Conservation (phyloP, 2,888 invertebrate species). For the Lymantria monacha region DNA sequence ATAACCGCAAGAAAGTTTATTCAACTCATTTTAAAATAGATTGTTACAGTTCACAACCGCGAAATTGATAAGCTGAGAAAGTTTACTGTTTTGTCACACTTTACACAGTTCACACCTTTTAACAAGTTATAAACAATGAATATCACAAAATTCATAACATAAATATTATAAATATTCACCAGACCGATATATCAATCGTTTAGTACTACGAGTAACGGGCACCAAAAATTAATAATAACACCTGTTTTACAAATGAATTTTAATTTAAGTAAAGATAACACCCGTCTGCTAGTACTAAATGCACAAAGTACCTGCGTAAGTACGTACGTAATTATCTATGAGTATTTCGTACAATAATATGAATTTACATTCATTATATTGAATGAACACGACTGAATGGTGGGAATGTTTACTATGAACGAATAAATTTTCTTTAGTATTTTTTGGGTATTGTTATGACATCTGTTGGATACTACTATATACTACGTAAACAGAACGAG, state of each 20-base stretch:
- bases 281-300: no score
- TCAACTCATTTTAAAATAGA: conserved; percentile 69
- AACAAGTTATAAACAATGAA: background rate
- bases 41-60: conserved; percentile 53
- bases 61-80: conserved; percentile 69
- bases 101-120: conserved; percentile 12
- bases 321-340: no score
- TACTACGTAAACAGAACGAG: no score
- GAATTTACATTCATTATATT: no score
- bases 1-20: conserved; percentile 44
- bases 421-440: no score
- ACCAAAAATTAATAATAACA: conserved; percentile 26
- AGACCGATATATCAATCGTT: conserved; percentile 2
- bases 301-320: no score
- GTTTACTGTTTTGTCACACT: conserved; percentile 64
- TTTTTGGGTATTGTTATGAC: no score
- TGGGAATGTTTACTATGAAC: no score
- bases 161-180: background rate
- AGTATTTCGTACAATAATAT: no score
- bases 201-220: conserved; percentile 6
- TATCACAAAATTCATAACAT: conserved; percentile 5
- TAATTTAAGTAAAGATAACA: no score
- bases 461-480: no score
- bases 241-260: conserved; percentile 36
- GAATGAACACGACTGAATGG: no score